A percentile compares a stretch with the other conserved stretches of the same genome.
phyloP scores from a whole-genome alignment of 2,888 invertebrate genomes.

The Lepidochrysops patricia region DNA sequence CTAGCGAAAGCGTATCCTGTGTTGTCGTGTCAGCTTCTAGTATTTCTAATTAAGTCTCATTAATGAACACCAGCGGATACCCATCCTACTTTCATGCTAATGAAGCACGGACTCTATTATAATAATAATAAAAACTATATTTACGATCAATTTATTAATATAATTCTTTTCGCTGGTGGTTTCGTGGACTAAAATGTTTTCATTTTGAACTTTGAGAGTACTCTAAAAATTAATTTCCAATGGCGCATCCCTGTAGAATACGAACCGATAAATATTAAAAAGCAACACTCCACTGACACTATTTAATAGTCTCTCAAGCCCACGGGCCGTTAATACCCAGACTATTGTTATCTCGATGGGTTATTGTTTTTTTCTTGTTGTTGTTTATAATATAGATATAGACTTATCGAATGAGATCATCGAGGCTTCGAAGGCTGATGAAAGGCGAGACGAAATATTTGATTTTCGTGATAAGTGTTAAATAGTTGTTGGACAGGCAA shows the following conservation, averaged over 20 bases:
- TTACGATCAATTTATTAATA: not conserved
- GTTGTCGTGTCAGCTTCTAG: too few species aligned
- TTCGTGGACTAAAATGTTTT: not conserved
- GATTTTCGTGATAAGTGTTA: conserved; percentile 13
- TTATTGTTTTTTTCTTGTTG: not conserved
- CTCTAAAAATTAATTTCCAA: not conserved
- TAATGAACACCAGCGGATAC: not conserved
- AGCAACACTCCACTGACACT: conserved; percentile 9
- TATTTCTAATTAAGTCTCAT: not conserved
- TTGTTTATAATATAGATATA: not conserved
- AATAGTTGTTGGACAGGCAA: conserved; percentile 2
- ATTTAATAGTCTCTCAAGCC: conserved; percentile 8
- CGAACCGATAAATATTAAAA: not conserved
- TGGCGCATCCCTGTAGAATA: not conserved
- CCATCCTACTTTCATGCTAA: not conserved
- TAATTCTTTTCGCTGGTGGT: not conserved
- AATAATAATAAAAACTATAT: not conserved
- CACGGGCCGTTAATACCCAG: not conserved
- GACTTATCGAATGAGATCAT: not conserved
- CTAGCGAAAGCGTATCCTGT: not conserved
- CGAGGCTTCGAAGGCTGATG: not conserved
- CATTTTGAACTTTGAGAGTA: too few species aligned
- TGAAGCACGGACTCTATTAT: not conserved
- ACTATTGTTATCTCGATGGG: conserved; percentile 2
- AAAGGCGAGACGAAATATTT: conserved; percentile 3